Percentiles rank a stretch among this genome's conserved stretches.
These are phyloP conservation scores for Marcusenius ussheri DNA, from an alignment of 2,113 vertebrate genomes.

Conservation along the genomic window DNA sequence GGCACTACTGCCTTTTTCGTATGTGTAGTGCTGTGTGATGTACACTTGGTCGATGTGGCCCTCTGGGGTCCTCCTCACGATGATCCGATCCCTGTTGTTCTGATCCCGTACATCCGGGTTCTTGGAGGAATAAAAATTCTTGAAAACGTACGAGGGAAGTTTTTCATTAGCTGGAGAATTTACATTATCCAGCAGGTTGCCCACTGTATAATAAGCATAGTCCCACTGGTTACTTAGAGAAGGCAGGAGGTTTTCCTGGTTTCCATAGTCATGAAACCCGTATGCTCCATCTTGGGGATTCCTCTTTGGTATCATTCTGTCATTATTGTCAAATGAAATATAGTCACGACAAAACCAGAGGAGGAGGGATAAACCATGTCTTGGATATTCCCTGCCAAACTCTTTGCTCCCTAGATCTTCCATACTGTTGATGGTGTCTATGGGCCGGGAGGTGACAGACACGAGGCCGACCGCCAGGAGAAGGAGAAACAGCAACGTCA, in stretches of 20 bases:
- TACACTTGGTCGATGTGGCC: conserved; percentile 7
- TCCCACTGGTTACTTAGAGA: neutral
- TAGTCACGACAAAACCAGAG: conserved; percentile 32
- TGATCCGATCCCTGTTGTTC: conserved; percentile 32
- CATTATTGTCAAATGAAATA: conserved; percentile 5
- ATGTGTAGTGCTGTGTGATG: conserved; percentile 20
- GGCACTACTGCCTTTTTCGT: neutral
- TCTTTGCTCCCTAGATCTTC: neutral
- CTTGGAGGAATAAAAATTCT: too few species aligned
- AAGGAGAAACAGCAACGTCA: neutral
- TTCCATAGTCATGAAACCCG: conserved; percentile 29
- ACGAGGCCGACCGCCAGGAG: neutral
- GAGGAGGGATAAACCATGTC: conserved; percentile 34
- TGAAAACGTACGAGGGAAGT: too few species aligned
- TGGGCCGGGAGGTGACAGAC: neutral
- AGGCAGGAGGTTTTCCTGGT: neutral
- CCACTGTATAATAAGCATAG: too few species aligned
- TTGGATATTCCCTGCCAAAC: conserved; percentile 28
- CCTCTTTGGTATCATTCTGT: neutral
- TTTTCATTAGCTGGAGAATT: too few species aligned
- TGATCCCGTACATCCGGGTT: neutral
- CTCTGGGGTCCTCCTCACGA: conserved; percentile 1
- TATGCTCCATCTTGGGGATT: neutral
- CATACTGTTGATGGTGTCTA: neutral
- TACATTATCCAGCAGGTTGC: too few species aligned